Conservation (phyloP, 2,888 invertebrate genomes). For the Halictus quadricinctus region DNA sequence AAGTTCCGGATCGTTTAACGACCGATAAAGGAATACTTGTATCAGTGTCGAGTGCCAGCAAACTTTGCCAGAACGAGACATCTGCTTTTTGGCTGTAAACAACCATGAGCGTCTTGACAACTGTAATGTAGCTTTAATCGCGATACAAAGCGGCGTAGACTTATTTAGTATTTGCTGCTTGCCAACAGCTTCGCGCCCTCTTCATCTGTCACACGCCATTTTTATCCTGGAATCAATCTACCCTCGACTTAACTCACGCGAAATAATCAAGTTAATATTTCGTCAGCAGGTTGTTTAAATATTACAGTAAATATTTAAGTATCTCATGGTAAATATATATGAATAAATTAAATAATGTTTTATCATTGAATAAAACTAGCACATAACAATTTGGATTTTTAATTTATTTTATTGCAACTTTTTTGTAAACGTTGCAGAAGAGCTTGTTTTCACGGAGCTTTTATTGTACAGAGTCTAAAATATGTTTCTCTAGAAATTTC, state of each 20-base stretch:
- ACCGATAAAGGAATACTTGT: constrained; percentile 72
- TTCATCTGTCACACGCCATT: constrained; percentile 43
- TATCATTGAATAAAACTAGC: too few species aligned
- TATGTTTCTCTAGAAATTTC: neutral
- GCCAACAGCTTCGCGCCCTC: constrained; percentile 69
- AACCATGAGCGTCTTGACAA: constrained; percentile 79
- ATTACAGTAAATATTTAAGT: neutral
- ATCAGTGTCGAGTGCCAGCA: constrained; percentile 77
- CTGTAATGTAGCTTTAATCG: constrained; percentile 81
- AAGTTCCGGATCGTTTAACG: constrained; percentile 60
- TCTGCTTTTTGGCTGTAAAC: constrained; percentile 77
- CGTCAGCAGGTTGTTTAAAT: neutral
- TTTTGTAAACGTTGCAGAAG: neutral
- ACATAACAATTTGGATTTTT: too few species aligned
- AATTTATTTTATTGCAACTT: neutral
- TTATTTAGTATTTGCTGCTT: constrained; percentile 71
- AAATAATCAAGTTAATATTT: neutral
- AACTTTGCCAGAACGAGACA: constrained; percentile 79
- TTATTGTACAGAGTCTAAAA: neutral
- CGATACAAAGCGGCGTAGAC: constrained; percentile 74
- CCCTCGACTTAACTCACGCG: neutral
- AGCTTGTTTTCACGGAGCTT: neutral
- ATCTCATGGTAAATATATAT: too few species aligned
- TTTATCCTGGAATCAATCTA: constrained; percentile 15
- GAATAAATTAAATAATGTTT: too few species aligned